phyloP scores from a whole-genome alignment of 2,797 vertebrate genomes.

The Poecilia picta region DNA sequence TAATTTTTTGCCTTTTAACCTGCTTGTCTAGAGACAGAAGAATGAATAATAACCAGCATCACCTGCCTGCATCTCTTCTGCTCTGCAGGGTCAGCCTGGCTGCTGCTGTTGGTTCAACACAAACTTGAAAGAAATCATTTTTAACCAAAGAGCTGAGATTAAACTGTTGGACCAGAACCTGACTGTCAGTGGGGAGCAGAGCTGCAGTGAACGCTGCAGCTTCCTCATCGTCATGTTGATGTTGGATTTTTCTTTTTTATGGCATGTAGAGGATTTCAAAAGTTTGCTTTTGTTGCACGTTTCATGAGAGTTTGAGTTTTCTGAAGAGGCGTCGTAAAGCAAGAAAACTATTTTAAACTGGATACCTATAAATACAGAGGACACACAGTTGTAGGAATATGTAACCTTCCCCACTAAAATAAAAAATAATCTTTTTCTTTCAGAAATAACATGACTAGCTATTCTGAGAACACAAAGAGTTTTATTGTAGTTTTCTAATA shows the following conservation, averaged over 20 bases:
- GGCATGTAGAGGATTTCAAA: neutral
- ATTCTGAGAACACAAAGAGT: neutral
- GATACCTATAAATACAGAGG: neutral
- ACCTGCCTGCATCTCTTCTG: neutral
- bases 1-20: neutral
- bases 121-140: neutral
- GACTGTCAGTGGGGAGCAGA: neutral
- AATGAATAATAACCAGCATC: neutral
- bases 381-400: neutral
- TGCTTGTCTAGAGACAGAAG: neutral
- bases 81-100: neutral
- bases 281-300: neutral
- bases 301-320: neutral
- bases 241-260: neutral
- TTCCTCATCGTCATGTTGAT: neutral
- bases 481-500: neutral
- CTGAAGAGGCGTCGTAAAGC: neutral
- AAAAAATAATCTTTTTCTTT: neutral
- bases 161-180: neutral
- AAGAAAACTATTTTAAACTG: neutral
- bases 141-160: neutral
- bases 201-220: neutral
- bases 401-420: neutral
- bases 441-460: neutral
- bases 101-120: neutral